Percentiles rank a stretch among this genome's conserved stretches.
These are phyloP conservation scores for Apostichopus parvimensis DNA, from an alignment of 35 echinoderm and acorn worm genomes.

Conservation along the genomic window DNA sequence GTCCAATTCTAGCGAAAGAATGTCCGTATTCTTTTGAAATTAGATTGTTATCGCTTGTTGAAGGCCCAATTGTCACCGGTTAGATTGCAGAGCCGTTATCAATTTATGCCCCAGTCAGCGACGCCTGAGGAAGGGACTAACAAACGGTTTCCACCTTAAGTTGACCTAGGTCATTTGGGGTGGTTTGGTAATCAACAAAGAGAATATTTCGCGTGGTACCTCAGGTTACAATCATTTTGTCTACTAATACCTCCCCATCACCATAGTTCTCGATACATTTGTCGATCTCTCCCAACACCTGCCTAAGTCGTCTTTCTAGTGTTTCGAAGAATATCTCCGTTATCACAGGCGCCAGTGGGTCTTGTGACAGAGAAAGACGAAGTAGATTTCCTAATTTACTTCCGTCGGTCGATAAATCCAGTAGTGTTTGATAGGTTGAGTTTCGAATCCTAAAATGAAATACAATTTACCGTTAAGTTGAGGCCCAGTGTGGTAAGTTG, in stretches of 20 bases:
- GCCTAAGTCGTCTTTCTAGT: slow-evolving; percentile 64
- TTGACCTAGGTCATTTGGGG: no score
- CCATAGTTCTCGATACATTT: slow-evolving; percentile 13
- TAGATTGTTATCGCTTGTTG: no score
- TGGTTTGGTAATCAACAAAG: no score
- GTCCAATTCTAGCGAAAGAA: no score
- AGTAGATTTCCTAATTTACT: slow-evolving; percentile 63
- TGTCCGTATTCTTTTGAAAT: no score
- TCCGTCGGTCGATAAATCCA: background rate
- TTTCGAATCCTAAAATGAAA: slow-evolving; percentile 7
- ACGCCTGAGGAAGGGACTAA: no score
- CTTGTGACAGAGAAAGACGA: slow-evolving; percentile 59
- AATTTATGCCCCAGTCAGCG: no score
- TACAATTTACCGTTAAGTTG: no score
- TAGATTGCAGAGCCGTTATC: no score
- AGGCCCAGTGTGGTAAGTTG: no score
- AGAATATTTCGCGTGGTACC: background rate
- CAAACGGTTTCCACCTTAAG: no score
- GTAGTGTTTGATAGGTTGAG: slow-evolving; percentile 13
- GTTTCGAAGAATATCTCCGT: slow-evolving; percentile 57
- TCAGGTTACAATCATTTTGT: background rate
- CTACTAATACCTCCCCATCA: background rate
- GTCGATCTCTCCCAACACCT: background rate
- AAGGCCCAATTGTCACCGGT: no score
- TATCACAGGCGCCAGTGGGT: slow-evolving; percentile 68